Percentiles rank a stretch among this genome's conserved stretches.
These are phyloP conservation scores for Malurus leucopterus DNA, from an alignment of 2,797 vertebrate genomes.

Conservation along the genomic window DNA sequence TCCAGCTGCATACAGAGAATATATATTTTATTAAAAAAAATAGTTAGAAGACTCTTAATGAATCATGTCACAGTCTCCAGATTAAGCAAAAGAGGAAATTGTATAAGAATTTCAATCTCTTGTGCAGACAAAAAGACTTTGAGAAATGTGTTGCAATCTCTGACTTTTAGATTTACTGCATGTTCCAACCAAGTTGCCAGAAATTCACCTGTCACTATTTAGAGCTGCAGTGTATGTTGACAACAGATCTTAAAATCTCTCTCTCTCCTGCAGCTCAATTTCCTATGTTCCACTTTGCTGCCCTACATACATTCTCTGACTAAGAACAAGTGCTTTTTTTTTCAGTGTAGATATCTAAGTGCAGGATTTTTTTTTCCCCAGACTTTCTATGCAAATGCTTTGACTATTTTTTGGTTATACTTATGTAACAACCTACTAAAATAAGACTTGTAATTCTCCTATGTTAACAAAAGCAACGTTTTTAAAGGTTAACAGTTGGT, in stretches of 20 bases:
- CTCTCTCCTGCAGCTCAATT: not conserved
- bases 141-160: not conserved
- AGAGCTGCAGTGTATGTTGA: not conserved
- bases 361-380: not conserved
- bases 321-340: not conserved
- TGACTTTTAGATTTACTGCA: not conserved
- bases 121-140: not conserved
- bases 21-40: not conserved
- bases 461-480: not conserved
- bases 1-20: not conserved
- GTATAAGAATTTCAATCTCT: not conserved
- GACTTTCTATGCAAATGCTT: not conserved
- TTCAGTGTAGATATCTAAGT: not conserved
- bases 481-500: not conserved
- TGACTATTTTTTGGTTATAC: not conserved
- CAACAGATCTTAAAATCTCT: not conserved
- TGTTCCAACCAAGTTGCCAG: not conserved
- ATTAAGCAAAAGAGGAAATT: not conserved
- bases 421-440: not conserved
- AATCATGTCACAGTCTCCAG: not conserved
- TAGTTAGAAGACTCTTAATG: not conserved
- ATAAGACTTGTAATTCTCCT: not conserved
- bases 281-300: slow-evolving; percentile 10
- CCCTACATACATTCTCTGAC: slow-evolving; percentile 6
- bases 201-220: not conserved